Conservation (phyloP, 2,888 invertebrate genomes). For the Augiades crinisus region DNA sequence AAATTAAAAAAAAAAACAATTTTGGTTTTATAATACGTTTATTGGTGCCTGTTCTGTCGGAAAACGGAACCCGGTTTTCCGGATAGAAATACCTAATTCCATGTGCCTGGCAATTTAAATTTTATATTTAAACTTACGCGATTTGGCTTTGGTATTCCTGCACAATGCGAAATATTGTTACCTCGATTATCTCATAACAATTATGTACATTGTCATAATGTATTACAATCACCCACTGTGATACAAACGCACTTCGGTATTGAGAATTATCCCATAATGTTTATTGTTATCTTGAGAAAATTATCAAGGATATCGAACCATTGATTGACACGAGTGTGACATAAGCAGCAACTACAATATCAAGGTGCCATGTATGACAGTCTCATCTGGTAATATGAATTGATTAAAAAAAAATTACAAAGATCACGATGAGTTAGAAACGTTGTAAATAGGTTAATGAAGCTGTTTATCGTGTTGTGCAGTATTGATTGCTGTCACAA, state of each 20-base stretch:
- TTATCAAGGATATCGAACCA: slow-evolving; percentile 14
- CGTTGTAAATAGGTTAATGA: no score
- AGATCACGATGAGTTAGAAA: no score
- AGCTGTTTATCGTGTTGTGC: slow-evolving; percentile 10
- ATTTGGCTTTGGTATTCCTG: not conserved
- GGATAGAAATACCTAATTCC: no score
- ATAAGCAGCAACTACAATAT: slow-evolving; percentile 3
- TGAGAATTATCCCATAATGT: slow-evolving; percentile 7
- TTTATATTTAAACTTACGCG: not conserved
- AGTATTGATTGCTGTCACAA: slow-evolving; percentile 3
- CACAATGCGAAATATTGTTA: not conserved
- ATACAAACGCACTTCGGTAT: slow-evolving; percentile 16
- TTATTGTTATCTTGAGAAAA: slow-evolving; percentile 18
- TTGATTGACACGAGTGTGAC: slow-evolving; percentile 9
- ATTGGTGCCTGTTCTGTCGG: no score
- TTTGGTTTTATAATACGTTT: no score
- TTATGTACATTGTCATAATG: slow-evolving; percentile 17
- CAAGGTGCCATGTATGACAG: slow-evolving; percentile 3
- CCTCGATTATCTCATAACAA: slow-evolving; percentile 11
- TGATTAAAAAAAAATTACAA: no score
- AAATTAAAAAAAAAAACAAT: no score
- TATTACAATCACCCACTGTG: slow-evolving; percentile 14
- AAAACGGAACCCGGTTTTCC: no score
- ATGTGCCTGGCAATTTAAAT: not conserved
- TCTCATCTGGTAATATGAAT: no score